These are phyloP conservation scores for Trichonephila clavipes DNA, from an alignment of 1,140 invertebrate species.

Conservation along the genomic window DNA sequence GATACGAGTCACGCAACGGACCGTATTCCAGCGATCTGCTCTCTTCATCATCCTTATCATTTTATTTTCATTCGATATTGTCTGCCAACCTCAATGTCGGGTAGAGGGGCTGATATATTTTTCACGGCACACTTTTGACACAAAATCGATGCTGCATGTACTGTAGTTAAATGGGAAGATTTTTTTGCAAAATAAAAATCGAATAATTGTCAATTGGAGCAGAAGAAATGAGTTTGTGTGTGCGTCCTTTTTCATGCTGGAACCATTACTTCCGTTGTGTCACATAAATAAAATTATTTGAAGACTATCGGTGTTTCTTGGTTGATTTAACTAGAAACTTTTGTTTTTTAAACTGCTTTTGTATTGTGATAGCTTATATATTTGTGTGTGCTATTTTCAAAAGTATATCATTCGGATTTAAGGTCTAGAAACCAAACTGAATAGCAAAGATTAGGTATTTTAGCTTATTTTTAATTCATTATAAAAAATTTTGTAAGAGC, in stretches of 20 bases:
- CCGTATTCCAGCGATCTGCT: neutral
- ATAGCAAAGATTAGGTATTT: too few relatives aligned
- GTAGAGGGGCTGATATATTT: neutral
- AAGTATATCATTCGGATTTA: too few relatives aligned
- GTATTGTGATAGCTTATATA: too few relatives aligned
- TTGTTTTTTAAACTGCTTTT: neutral
- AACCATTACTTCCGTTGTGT: constrained; percentile 30
- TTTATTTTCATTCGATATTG: constrained; percentile 53
- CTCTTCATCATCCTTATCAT: constrained; percentile 34
- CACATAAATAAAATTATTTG: neutral
- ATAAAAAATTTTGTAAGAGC: too few relatives aligned
- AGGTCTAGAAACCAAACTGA: too few relatives aligned
- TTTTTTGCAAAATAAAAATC: constrained; percentile 19
- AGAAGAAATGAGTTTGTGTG: constrained; percentile 54
- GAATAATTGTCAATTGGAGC: constrained; percentile 63
- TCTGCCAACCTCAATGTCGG: constrained; percentile 21
- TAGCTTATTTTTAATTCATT: too few relatives aligned
- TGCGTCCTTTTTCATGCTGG: constrained; percentile 11
- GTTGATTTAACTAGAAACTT: neutral
- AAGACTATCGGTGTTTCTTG: neutral
- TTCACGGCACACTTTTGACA: constrained; percentile 28
- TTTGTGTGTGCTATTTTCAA: too few relatives aligned
- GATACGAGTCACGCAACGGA: neutral
- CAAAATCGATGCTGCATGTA: constrained; percentile 46
- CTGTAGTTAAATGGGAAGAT: constrained; percentile 38